Evolutionary conservation across 2,797 vertebrate genomes (phyloP).

Genomic region (Malacoraja senta): DNA sequence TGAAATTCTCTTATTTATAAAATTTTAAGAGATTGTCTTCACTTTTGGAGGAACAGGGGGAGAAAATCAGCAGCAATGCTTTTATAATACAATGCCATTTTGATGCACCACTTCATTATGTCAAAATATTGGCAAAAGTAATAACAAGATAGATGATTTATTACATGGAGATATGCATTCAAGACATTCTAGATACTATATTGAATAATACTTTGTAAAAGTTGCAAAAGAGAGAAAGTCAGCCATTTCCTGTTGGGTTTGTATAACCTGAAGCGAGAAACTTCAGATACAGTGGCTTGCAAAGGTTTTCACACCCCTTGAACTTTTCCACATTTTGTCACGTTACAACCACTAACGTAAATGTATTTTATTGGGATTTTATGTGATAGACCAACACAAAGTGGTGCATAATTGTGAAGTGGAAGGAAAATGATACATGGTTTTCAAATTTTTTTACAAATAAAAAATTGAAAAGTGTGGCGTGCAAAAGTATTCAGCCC

Average conservation of each 20-base stretch:
- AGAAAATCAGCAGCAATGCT: background rate
- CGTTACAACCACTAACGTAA: too few relatives aligned
- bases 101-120: background rate
- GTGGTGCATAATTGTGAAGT: too few relatives aligned
- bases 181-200: background rate
- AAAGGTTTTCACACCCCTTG: too few relatives aligned
- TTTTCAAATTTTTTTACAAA: too few relatives aligned
- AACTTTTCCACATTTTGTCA: too few relatives aligned
- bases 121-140: background rate
- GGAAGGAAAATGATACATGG: too few relatives aligned
- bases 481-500: too few relatives aligned
- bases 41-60: background rate
- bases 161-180: background rate
- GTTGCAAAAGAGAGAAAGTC: background rate
- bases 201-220: too few relatives aligned
- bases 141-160: background rate
- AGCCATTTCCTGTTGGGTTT: background rate
- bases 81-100: background rate
- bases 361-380: too few relatives aligned
- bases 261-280: background rate
- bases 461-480: too few relatives aligned
- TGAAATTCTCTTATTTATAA: background rate
- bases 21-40: background rate
- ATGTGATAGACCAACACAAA: too few relatives aligned
- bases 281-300: too few relatives aligned